Evolutionary conservation across 2,797 vertebrate genomes (phyloP), one percentile per base, ranked within the genome.

Genomic region (Petrocephalus sullivani): DNA sequence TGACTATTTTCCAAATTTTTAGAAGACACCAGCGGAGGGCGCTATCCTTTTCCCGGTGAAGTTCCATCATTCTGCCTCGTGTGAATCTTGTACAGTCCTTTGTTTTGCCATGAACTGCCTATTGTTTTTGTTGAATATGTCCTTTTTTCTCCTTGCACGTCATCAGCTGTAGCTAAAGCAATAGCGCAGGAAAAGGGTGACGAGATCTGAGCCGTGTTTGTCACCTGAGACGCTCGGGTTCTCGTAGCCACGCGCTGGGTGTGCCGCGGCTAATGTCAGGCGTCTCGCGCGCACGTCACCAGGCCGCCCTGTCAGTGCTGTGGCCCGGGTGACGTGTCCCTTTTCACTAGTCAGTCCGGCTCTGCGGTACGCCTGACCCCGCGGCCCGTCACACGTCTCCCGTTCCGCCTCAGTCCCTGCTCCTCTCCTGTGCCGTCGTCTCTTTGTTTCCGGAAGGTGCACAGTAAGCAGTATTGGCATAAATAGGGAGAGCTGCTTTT

Each of bases 401-500:
- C 7, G 4, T n/a, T 21, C 78, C 14, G 21, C 16, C 14, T 16
- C 23, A 12, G 49, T 9, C 33, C 54, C 46, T 8, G 9, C 4
- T 28, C 87, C 3, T 46, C 51, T 46, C 33, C 54, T 82, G 33
- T 41, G 21, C 2, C 19, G 46, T 49, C 71, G 89, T 57, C 78
- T 86, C 88, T 91, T 92, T 92, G 91, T 93, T 88, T 87, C 10
- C 41, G 90, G 89, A 93, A 91, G 89, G 90, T 91, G 90, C 91
- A 90, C 61, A 90, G 92, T 92, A 91, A 91, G 92, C 92, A 91
- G 64, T 87, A 83, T 87, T 85, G 89, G 91, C 86, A 90, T 90
- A 89, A 93, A 91, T 92, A 92, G 92, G 94, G 90, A 88, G 94
- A 93, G 93, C 90, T 87, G 91, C 91, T 94, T 93, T 92, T 88